Percentiles rank a stretch among this genome's conserved stretches.
Conservation (phyloP, 2,888 invertebrate species). For the Tiphia femorata region DNA sequence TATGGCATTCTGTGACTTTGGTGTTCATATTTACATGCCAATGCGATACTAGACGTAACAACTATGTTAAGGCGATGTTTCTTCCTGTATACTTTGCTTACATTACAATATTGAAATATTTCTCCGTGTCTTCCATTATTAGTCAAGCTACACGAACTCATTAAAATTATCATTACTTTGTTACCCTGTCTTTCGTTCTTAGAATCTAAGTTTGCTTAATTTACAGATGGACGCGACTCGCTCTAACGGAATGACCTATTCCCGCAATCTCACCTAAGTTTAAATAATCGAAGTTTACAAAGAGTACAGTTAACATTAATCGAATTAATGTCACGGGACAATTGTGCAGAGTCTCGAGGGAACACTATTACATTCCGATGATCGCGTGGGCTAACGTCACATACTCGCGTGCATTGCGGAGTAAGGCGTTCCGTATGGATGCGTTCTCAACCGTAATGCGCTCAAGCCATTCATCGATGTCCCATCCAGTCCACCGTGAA, state of each 20-base stretch:
- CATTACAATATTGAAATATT: constrained; percentile 27
- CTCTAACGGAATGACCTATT: no score
- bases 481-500: constrained; percentile 56
- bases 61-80: constrained; percentile 17
- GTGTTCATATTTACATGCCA: constrained; percentile 20
- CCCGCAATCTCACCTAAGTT: no score
- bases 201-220: constrained; percentile 14
- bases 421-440: constrained; percentile 61
- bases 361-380: not conserved
- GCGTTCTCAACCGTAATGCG: constrained; percentile 60
- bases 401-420: constrained; percentile 67
- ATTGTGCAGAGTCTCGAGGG: not conserved
- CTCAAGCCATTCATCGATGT: constrained; percentile 57
- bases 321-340: not conserved
- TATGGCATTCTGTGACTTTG: constrained; percentile 20
- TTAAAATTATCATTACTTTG: constrained; percentile 23
- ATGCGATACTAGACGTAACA: constrained; percentile 9
- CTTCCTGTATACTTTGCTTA: constrained; percentile 29
- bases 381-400: constrained; percentile 36
- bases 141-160: constrained; percentile 14
- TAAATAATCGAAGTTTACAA: not conserved
- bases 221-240: no score
- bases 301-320: not conserved
- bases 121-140: constrained; percentile 27
- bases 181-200: constrained; percentile 46